Percentiles rank a stretch among this genome's conserved stretches.
These are phyloP conservation scores for Eupithecia abbreviata DNA, from an alignment of 2,888 invertebrate genomes.

Conservation along the genomic window DNA sequence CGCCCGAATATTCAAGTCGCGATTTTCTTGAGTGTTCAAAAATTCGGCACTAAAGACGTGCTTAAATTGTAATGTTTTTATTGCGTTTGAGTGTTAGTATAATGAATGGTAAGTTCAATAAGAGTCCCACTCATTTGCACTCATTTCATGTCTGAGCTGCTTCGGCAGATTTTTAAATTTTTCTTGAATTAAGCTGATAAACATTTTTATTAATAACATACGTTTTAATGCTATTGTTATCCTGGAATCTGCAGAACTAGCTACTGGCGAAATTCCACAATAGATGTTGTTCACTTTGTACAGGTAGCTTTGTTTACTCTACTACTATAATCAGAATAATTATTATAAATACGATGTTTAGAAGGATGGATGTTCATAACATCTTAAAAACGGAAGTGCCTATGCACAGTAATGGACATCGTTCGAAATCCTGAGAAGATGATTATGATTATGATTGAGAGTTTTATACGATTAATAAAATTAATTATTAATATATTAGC, in stretches of 20 bases:
- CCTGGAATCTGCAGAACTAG: slow-evolving; percentile 10
- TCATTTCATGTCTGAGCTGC: no score
- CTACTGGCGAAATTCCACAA: neutral
- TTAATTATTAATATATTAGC: no score
- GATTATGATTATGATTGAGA: neutral
- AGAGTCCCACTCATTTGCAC: no score
- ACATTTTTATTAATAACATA: neutral
- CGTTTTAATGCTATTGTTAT: slow-evolving; percentile 9
- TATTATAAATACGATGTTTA: neutral
- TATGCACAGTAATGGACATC: neutral
- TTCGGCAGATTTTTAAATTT: neutral
- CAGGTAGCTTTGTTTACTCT: neutral
- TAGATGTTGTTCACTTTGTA: neutral
- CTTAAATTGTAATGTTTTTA: no score
- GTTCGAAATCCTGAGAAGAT: no score
- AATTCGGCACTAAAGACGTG: no score
- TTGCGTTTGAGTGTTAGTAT: no score
- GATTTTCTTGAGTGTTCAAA: no score
- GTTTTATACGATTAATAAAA: no score
- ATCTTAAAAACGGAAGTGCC: neutral
- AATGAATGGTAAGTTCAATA: no score
- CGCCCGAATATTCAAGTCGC: no score
- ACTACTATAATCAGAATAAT: neutral
- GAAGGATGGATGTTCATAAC: no score
- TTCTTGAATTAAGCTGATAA: neutral